Evolutionary conservation across 2,888 invertebrate species (phyloP).

Genomic region (Panorpa germanica): DNA sequence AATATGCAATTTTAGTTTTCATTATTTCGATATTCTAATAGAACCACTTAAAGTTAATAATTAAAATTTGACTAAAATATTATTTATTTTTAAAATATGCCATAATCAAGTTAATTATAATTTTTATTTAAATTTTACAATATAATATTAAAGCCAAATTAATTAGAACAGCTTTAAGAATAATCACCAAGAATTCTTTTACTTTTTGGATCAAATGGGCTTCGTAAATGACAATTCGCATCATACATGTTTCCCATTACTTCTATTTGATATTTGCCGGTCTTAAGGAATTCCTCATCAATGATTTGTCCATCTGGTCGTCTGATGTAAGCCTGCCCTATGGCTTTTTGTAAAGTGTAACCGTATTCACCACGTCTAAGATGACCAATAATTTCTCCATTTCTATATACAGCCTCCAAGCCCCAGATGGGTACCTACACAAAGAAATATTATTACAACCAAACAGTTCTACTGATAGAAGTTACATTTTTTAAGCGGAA

Average conservation of each 20-base stretch:
- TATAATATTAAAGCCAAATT: too few species aligned
- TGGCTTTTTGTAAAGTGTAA: slow-evolving; percentile 30
- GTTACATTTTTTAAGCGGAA: slow-evolving; percentile 2
- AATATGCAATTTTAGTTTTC: too few species aligned
- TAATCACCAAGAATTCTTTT: slow-evolving; percentile 55
- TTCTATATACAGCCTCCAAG: slow-evolving; percentile 65
- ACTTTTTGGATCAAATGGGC: slow-evolving; percentile 68
- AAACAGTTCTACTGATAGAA: background rate
- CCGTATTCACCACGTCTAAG: slow-evolving; percentile 68
- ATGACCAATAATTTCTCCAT: slow-evolving; percentile 58
- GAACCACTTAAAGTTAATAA: too few species aligned
- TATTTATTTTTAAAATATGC: too few species aligned
- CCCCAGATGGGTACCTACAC: slow-evolving; percentile 70
- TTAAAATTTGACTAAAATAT: too few species aligned
- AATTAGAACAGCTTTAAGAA: too few species aligned
- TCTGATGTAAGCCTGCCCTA: slow-evolving; percentile 37
- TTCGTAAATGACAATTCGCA: slow-evolving; percentile 47
- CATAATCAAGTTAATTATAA: too few species aligned
- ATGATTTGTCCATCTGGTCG: slow-evolving; percentile 36
- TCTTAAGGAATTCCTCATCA: slow-evolving; percentile 42
- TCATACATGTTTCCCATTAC: slow-evolving; percentile 53
- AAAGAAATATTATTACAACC: too few species aligned
- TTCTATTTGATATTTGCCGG: slow-evolving; percentile 63
- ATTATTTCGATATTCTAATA: too few species aligned
- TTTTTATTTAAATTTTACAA: too few species aligned